Base-by-base conservation (phyloP, 2,797 vertebrate species). In the Melanotaenia boesemani region DNA sequence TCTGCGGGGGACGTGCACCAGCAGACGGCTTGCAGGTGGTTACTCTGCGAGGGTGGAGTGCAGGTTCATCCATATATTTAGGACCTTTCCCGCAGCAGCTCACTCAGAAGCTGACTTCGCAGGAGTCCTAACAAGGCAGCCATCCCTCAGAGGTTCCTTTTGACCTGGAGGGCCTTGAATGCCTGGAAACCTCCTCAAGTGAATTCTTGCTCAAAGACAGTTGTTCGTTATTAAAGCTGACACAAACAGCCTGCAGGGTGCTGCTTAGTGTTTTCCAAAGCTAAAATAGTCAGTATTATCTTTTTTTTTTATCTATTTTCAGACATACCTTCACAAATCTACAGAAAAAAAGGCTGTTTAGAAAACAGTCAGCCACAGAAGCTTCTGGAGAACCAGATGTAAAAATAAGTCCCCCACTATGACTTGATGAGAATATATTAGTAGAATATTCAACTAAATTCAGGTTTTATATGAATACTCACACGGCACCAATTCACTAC, bases 1-100 rank as follows among this genome's bases (percentile, higher is more conserved):
- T 76, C 72, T 75, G 44, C 67, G 55, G 83, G 67, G 50, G 60
- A 28, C 2, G 5, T 59, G 76, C 56, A 8, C 34, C 56, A 4
- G 7, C 73, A 76, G 57, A 58, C n/a, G 6, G 63, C 82, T 77
- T 67, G n/a, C 84, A 85, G 85, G 83, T 86, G 87, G 72, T 44
- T 67, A 0, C 54, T 48, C 24, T 10, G 65, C 72, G 72, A 22
- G 63, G 86, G 74, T 70, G 68, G 78, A 63, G 60, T 39, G 63
- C 36, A 26, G 52, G 60, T 81, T 91, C 78, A 89, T 91, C 81
- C 70, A 88, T 80, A 79, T 70, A 83, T 87, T 79, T 82, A 90
- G 88, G 85, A 74, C 44, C 66, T 24, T 60, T 80, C 55, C 67
- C 74, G 48, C 54, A 72, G 72, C 80, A 39, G 75, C 77, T 67